Conservation (phyloP, 2,113 vertebrate genomes). For the Potamarius usumacintae region DNA sequence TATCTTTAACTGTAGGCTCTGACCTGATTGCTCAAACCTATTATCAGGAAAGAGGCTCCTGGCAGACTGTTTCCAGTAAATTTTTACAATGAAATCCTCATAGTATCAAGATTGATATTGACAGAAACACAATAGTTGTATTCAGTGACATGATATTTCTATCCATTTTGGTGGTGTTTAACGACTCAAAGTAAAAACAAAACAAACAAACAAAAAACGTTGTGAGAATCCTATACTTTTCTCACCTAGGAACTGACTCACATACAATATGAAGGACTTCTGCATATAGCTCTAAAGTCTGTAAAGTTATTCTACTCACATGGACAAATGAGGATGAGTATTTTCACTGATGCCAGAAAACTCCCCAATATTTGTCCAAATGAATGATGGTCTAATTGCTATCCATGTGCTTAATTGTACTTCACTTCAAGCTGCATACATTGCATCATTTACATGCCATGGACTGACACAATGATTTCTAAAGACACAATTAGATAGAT, state of each 20-base stretch:
- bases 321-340: background rate
- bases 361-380: background rate
- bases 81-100: background rate
- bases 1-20: background rate
- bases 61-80: background rate
- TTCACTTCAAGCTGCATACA: background rate
- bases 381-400: background rate
- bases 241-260: background rate
- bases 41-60: background rate
- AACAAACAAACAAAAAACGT: background rate
- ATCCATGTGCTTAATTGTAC: background rate
- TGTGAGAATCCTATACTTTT: background rate
- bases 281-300: background rate
- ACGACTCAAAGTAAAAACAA: background rate
- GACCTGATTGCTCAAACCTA: background rate
- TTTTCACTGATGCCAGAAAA: background rate
- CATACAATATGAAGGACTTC: background rate
- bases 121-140: background rate
- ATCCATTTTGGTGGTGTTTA: background rate
- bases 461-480: background rate
- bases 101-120: background rate
- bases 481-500: background rate
- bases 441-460: background rate
- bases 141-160: background rate
- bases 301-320: background rate